Conservation (phyloP, 2,888 invertebrate species). For the Eilema depressum region DNA sequence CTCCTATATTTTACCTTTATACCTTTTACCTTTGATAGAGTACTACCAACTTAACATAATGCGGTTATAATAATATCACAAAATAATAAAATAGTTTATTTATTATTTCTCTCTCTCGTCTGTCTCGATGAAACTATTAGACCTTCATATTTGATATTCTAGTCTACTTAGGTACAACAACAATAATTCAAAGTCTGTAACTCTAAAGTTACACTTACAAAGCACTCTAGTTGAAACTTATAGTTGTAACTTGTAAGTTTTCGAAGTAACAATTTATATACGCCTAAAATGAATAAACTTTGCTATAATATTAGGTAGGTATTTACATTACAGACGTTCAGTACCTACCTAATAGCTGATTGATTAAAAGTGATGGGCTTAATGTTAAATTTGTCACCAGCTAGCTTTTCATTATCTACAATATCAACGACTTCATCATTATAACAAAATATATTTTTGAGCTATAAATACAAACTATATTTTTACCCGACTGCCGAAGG, state of each 20-base stretch:
- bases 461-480: no score
- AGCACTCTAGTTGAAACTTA: neutral
- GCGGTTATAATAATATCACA: neutral
- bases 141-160: constrained; percentile 2
- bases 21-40: neutral
- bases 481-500: no score
- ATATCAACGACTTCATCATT: no score
- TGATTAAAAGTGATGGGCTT: no score
- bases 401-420: no score
- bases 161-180: no score
- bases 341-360: no score
- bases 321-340: no score
- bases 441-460: no score
- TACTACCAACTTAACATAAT: no score
- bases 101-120: neutral
- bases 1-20: neutral
- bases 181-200: neutral
- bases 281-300: neutral
- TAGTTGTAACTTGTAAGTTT: neutral
- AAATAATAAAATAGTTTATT: no score
- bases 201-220: neutral
- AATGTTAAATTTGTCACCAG: no score
- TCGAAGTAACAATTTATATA: neutral
- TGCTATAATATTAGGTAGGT: neutral
- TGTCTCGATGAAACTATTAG: neutral